These are phyloP conservation scores for Limanda limanda DNA, from an alignment of 2,113 vertebrate genomes.

Conservation along the genomic window DNA sequence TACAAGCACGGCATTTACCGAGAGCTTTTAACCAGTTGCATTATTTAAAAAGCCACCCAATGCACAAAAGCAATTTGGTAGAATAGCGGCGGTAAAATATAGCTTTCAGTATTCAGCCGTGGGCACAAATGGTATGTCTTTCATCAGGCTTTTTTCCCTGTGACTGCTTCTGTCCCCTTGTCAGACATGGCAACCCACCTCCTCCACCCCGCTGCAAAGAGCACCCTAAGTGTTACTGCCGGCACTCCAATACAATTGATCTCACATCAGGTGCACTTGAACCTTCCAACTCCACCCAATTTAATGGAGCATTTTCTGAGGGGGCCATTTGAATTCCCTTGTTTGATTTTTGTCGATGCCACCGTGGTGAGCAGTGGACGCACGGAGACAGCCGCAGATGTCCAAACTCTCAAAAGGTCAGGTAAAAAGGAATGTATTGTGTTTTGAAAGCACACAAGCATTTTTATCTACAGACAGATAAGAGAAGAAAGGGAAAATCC, in stretches of 20 bases:
- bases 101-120: slow-evolving; percentile 71
- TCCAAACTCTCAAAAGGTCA: slow-evolving; percentile 20
- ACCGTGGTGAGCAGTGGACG: neutral
- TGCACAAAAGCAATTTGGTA: slow-evolving; percentile 83
- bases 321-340: slow-evolving; percentile 25
- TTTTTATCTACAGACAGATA: neutral
- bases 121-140: slow-evolving; percentile 76
- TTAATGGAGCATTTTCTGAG: slow-evolving; percentile 20
- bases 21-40: slow-evolving; percentile 83
- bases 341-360: slow-evolving; percentile 30
- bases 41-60: slow-evolving; percentile 82
- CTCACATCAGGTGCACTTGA: slow-evolving; percentile 67
- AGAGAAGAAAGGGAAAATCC: slow-evolving; percentile 33
- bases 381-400: slow-evolving; percentile 1
- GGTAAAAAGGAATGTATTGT: neutral
- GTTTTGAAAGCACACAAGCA: neutral
- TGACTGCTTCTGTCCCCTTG: slow-evolving; percentile 70
- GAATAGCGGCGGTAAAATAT: slow-evolving; percentile 78
- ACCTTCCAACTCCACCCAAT: slow-evolving; percentile 54
- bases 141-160: slow-evolving; percentile 55
- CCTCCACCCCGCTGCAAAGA: slow-evolving; percentile 58
- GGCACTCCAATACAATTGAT: slow-evolving; percentile 73
- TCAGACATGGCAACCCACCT: slow-evolving; percentile 59
- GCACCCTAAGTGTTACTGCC: slow-evolving; percentile 62
- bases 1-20: slow-evolving; percentile 72